Evolutionary conservation across 92 coral and sea anemone genomes (phyloP).

Genomic region (Phymanthus crucifer): DNA sequence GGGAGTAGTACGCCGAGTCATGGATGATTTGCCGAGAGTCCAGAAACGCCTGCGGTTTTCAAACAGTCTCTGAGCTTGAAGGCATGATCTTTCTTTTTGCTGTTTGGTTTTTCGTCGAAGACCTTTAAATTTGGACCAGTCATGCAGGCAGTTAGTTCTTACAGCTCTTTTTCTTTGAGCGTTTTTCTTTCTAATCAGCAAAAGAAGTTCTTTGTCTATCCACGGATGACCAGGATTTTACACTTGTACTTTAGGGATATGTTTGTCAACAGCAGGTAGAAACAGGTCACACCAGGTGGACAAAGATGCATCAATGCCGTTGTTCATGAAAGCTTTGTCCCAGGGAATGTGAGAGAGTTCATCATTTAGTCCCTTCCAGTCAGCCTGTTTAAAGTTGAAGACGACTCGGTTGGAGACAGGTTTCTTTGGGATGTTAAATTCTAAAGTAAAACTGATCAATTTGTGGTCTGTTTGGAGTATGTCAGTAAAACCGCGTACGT

Average conservation of each 20-base stretch:
- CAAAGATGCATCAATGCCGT: neutral
- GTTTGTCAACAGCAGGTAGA: neutral
- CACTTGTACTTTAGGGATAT: neutral
- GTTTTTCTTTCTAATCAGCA: neutral
- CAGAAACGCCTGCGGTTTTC: neutral
- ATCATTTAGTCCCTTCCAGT: conserved; percentile 55
- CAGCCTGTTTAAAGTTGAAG: conserved; percentile 42
- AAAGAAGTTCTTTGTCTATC: too few species aligned
- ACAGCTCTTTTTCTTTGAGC: neutral
- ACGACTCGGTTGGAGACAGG: conserved; percentile 28
- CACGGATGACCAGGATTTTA: too few species aligned
- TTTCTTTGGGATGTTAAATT: conserved; percentile 29
- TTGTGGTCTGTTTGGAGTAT: neutral
- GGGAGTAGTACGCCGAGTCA: neutral
- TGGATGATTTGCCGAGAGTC: neutral
- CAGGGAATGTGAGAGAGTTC: neutral
- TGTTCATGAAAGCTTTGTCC: neutral
- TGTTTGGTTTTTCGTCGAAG: neutral
- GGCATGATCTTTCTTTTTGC: neutral
- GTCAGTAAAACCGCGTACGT: neutral
- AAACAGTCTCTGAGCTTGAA: neutral
- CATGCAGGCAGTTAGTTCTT: neutral
- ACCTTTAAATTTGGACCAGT: neutral
- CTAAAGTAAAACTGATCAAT: conserved; percentile 14
- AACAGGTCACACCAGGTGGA: neutral